Base-by-base conservation (phyloP, 2,888 invertebrate species). In the Tinea pellionella region DNA sequence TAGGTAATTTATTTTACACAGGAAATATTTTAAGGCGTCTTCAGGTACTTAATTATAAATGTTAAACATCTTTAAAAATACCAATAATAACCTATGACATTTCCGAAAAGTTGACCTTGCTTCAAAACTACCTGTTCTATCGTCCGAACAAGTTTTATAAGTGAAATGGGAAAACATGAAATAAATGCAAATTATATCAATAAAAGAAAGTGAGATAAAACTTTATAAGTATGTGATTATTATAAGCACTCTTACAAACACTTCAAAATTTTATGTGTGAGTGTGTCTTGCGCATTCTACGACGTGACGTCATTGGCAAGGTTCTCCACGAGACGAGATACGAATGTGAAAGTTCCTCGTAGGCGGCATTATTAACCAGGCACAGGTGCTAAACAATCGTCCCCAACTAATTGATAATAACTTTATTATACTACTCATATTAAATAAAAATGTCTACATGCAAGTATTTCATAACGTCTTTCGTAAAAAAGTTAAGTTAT, bases 331-430 rank as follows among this genome's bases (percentile, higher is more conserved):
- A 80, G 77, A 73, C 73, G 68, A 69, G 47, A 78, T 74, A n/a
- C 77, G 78, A 84, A 85, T 85, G 86, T 86, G 86, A 86, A 86
- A 86, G 86, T 86, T 84, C 78, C 73, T 69, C 64, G 72, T 72
- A 72, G 74, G 72, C 64, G 65, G 66, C 74, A 76, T 69, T 71
- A 68, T 69, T 69, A 75, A 72, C 69, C 70, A 73, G 67, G 69
- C 74, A 69, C 78, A 80, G 77, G 76, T 82, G 78, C 73, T 75
- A 77, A 78, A 70, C 69, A 74, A 73, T 78, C 74, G 72, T 74
- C 57, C 13, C 32, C n/a, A 32, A 24, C 24, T 30, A 32, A 19
- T 9, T 37, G 37, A 37, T 37, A 37, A 37, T 37, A 37, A 37
- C 37, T 37, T 37, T n/a, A 37, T 37, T 37, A 37, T 37, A 37